Percentiles rank a stretch among this genome's conserved stretches.
These are phyloP conservation scores for Meiosimyza decipiens DNA, from an alignment of 2,888 invertebrate species.

Conservation along the genomic window DNA sequence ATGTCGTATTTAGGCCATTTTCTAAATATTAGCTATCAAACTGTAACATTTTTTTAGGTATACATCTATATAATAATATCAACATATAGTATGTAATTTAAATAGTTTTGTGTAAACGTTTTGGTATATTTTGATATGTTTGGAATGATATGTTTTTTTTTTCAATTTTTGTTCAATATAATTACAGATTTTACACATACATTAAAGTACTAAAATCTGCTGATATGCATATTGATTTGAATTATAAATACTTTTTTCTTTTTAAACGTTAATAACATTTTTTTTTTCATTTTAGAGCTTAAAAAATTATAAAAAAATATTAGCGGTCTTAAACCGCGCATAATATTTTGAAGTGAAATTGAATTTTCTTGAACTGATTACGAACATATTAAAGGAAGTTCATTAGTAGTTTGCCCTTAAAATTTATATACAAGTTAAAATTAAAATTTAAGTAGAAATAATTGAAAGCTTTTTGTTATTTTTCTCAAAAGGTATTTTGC, in stretches of 20 bases:
- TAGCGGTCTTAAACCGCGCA: too few species aligned
- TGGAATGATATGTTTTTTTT: constrained; percentile 34
- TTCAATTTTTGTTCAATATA: constrained; percentile 26
- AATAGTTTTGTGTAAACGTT: constrained; percentile 11
- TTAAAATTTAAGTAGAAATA: neutral
- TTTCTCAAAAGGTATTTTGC: neutral
- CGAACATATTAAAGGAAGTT: neutral
- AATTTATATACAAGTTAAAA: constrained; percentile 19
- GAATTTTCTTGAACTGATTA: neutral
- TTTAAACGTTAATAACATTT: constrained; percentile 43
- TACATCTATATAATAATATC: constrained; percentile 18
- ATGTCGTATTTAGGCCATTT: too few species aligned
- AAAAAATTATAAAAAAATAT: too few species aligned
- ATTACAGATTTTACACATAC: neutral
- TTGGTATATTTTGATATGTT: constrained; percentile 38
- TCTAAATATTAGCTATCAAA: too few species aligned
- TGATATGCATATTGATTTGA: constrained; percentile 40
- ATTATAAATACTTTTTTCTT: constrained; percentile 40
- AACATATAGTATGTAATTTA: too few species aligned
- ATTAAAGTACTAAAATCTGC: constrained; percentile 35
- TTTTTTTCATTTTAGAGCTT: too few species aligned
- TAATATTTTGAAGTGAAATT: neutral
- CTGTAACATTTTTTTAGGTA: too few species aligned
- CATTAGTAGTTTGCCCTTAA: constrained; percentile 45
- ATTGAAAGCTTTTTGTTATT: constrained; percentile 12